Evolutionary conservation across 2,797 vertebrate genomes (phyloP), one percentile per base, ranked within the genome.

Genomic region (Mionectes olivaceus): DNA sequence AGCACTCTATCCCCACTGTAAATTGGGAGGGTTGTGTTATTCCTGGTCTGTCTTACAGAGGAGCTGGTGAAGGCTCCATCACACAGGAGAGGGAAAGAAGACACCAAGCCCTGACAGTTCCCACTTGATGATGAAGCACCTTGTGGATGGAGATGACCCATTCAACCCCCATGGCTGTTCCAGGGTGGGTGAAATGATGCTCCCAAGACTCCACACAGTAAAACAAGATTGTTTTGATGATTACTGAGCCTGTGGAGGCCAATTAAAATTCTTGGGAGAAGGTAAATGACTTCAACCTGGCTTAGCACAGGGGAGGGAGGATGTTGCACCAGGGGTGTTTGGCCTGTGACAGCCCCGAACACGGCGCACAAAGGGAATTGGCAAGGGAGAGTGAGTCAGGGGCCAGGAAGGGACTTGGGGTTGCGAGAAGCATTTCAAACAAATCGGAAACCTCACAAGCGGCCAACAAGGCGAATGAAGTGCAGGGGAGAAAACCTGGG

Each of bases 81-180:
- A 8, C 35, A 23, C 10, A 5, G 14, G 0, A 19, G 25, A 17
- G 10, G n/a, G 33, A 10, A 56, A 47, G 24, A 0, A 23, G 39
- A 9, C 43, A 53, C 35, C n/a, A 7, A 65, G 28, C 8, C 43
- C 55, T 52, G 63, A 17, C 57, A 47, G 24, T 2, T 19, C n/a
- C 16, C n/a, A 18, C 25, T 7, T 0, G 1, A 23, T 27, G 60
- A 55, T 19, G 43, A 33, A 87, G 82, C 14, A 10, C n/a, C 53
- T 46, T 0, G 0, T 6, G 64, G 61, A 15, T 59, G 52, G 65
- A 49, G 70, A n/a, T 10, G 44, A 23, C 28, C 47, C 3, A 0
- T 21, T n/a, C 23, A 13, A 22, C 64, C 35, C 41, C 78, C 30
- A 3, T 0, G 32, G 64, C 69, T 12, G 3, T 5, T 5, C 53